Conservation (phyloP, 2,888 invertebrate genomes). For the Ophraella communa region DNA sequence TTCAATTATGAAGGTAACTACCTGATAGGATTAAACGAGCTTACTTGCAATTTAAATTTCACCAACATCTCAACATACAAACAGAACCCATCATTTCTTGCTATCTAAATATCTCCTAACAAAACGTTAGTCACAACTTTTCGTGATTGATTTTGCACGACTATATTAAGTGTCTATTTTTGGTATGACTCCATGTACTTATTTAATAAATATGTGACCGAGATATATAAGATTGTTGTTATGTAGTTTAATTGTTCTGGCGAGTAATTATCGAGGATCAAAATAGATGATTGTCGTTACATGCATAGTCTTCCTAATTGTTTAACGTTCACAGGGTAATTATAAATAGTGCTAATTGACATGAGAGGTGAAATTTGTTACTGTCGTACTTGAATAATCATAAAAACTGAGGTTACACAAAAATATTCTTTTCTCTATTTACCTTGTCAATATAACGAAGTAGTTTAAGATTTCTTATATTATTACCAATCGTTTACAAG, state of each 20-base stretch:
- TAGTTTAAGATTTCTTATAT: no score
- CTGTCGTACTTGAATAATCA: no score
- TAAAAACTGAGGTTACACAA: no score
- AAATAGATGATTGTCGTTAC: background rate
- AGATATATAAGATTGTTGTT: background rate
- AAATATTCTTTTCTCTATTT: no score
- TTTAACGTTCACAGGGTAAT: background rate
- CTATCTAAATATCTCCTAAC: background rate
- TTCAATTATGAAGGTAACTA: no score
- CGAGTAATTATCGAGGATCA: background rate
- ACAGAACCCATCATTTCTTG: background rate
- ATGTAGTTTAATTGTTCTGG: background rate
- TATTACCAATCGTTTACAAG: no score
- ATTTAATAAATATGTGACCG: background rate
- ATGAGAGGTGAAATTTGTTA: no score
- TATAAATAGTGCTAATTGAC: no score
- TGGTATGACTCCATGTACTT: background rate
- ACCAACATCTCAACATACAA: background rate
- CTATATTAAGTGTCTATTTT: background rate
- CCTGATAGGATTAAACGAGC: no score
- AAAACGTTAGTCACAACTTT: background rate
- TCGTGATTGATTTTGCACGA: background rate
- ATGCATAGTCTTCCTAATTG: background rate
- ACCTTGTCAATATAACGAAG: no score
- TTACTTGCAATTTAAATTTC: no score